These are phyloP conservation scores for Meloidogyne hapla DNA, from an alignment of 1,140 invertebrate genomes.

Conservation along the genomic window DNA sequence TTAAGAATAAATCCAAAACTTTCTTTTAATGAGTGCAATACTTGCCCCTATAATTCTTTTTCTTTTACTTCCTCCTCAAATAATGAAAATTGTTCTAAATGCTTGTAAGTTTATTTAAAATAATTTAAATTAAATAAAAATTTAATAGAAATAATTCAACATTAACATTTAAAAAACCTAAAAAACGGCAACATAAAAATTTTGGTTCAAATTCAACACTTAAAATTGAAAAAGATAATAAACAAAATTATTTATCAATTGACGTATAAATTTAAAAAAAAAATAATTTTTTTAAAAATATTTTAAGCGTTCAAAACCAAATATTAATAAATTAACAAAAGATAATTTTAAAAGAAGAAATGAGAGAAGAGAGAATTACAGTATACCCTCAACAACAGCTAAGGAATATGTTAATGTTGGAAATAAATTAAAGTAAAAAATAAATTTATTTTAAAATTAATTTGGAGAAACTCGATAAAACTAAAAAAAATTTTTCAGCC, in stretches of 20 bases:
- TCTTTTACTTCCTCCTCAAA: too few species aligned
- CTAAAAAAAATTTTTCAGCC: too few species aligned
- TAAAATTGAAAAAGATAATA: background rate
- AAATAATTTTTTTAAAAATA: background rate
- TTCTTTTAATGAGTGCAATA: too few species aligned
- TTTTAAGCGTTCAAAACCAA: background rate
- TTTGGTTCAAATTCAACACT: background rate
- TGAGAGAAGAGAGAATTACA: background rate
- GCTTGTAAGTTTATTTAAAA: background rate
- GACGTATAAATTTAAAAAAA: background rate
- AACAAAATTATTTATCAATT: background rate
- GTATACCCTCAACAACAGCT: background rate
- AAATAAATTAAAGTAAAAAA: background rate
- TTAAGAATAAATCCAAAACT: too few species aligned
- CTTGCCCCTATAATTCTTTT: too few species aligned
- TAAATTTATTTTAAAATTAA: background rate
- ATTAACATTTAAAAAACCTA: background rate
- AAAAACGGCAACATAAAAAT: background rate
- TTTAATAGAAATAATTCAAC: background rate
- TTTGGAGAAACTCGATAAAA: too few species aligned
- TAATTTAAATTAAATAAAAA: background rate
- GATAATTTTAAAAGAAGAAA: background rate
- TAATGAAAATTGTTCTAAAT: too few species aligned
- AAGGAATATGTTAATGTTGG: too few species aligned
- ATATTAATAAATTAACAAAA: background rate